Base-by-base conservation (phyloP, 2,888 invertebrate genomes). In the Yponomeuta sedellus region DNA sequence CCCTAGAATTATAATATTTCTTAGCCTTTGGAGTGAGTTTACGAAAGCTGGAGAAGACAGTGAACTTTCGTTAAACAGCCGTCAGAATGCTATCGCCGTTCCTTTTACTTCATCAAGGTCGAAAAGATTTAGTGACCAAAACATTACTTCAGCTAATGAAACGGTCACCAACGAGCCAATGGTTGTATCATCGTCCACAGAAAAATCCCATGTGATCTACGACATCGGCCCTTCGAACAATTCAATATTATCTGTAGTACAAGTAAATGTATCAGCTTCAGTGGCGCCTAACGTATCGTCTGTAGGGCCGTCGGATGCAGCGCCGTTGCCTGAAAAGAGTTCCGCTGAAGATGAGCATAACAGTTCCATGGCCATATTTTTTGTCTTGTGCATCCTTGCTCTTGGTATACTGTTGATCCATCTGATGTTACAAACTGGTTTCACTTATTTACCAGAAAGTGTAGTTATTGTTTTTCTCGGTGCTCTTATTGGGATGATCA, bases 391-490 rank as follows among this genome's bases (percentile, higher is more conserved):
- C 77, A 97, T 99, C 12, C 92, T 99, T 68, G 98, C 98, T 64
- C 88, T 99, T 67, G 98, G 98, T 66, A 99, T 99, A 72, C 87
- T 99, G 64, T 88, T 99, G 34, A 98, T 99, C 71, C 99, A 99
- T 82, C 92, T 97, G 5, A 96, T 99, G 95, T 92, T 99, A 34
- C 96, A 97, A 83, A 98, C 98, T 12, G 97, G 98, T 73, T 97
- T 99, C 79, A 97, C 98, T 73, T 99, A 98, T 85, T 92, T 99
- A 52, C 99, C 99, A 0, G 99, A 99, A 85, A 98, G 98, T 85
- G 96, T 99, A 66, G 99, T 98, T 6, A 97, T 99, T 70, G 98
- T 99, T 22, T 96, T 99, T 77, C 92, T 99, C 20, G 99, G 99
- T 64, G 98, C 97, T 58, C 91, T 97, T 0, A 97, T 99, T 79